Evolutionary conservation across 2,888 invertebrate genomes (phyloP).

Genomic region (Chrysolina oricalcia): DNA sequence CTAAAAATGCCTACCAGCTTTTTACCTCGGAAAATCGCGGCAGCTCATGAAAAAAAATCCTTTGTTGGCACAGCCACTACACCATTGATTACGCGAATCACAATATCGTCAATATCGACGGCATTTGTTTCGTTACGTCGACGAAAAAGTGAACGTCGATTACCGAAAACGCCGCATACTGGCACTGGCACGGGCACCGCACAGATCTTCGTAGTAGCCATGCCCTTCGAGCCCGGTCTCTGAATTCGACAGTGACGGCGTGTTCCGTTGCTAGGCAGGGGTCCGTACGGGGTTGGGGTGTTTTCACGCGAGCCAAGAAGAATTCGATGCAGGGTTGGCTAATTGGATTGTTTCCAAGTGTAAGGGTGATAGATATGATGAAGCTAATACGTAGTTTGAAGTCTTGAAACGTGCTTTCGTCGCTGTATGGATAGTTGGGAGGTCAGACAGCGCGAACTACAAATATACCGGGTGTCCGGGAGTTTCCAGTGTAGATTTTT

Average conservation of each 20-base stretch:
- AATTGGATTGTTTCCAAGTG: not conserved
- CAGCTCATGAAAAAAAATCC: not conserved
- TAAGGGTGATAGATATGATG: not conserved
- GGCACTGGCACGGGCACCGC: constrained; percentile 15
- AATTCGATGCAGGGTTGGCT: not conserved
- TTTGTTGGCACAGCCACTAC: not conserved
- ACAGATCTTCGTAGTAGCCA: constrained; percentile 37
- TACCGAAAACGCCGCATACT: constrained; percentile 16
- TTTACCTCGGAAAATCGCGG: constrained; percentile 3
- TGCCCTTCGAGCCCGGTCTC: constrained; percentile 31
- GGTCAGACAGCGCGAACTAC: too few species aligned
- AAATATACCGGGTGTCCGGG: too few species aligned
- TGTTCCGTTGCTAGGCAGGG: not conserved
- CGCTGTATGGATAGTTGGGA: too few species aligned
- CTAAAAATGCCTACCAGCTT: constrained; percentile 15
- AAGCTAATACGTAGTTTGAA: not conserved
- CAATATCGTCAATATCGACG: not conserved
- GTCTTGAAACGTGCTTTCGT: not conserved
- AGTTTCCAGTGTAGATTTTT: too few species aligned
- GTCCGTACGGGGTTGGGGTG: not conserved
- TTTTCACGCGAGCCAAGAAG: not conserved
- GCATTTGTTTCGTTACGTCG: not conserved
- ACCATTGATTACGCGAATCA: not conserved
- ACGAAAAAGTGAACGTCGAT: not conserved
- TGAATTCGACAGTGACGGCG: constrained; percentile 24